These are phyloP conservation scores for Peromyscus attwateri DNA, from an alignment of 2,797 vertebrate genomes.

Conservation along the genomic window DNA sequence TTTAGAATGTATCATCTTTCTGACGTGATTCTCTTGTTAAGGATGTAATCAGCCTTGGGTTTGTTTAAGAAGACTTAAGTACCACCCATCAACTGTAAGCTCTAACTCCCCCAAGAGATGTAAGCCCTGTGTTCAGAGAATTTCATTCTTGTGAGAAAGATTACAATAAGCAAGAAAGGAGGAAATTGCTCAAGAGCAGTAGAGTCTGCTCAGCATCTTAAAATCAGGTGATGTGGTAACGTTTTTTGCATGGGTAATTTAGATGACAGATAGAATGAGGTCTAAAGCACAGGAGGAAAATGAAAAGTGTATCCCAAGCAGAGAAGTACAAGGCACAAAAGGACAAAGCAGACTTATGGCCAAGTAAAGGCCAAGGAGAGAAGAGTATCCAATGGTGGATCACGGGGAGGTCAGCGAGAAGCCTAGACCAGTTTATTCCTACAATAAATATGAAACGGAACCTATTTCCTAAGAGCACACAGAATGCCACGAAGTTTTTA, in stretches of 20 bases:
- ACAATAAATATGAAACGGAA: not conserved
- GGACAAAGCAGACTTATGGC: not conserved
- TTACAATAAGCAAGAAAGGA: slow-evolving; percentile 3
- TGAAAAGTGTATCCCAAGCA: not conserved
- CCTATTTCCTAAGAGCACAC: not conserved
- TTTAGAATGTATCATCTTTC: slow-evolving; percentile 3
- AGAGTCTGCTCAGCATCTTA: not conserved
- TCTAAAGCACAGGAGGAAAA: not conserved
- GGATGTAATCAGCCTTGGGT: slow-evolving; percentile 26
- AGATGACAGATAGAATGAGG: not conserved
- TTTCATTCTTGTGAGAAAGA: slow-evolving; percentile 50
- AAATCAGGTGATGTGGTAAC: not conserved
- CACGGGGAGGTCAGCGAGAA: not conserved
- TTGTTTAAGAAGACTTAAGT: slow-evolving; percentile 17
- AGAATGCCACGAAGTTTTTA: slow-evolving; percentile 31
- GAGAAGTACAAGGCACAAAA: not conserved
- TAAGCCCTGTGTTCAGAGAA: slow-evolving; percentile 3
- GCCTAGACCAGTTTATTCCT: not conserved
- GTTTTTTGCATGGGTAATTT: not conserved
- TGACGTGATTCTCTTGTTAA: slow-evolving; percentile 54
- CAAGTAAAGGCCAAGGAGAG: not conserved
- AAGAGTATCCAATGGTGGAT: fast-evolving
- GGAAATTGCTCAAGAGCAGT: slow-evolving; percentile 16
- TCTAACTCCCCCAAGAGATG: slow-evolving; percentile 11
- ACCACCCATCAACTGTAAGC: not conserved